Conservation (phyloP, 1,140 invertebrate species). For the Glossosoma conforme region DNA sequence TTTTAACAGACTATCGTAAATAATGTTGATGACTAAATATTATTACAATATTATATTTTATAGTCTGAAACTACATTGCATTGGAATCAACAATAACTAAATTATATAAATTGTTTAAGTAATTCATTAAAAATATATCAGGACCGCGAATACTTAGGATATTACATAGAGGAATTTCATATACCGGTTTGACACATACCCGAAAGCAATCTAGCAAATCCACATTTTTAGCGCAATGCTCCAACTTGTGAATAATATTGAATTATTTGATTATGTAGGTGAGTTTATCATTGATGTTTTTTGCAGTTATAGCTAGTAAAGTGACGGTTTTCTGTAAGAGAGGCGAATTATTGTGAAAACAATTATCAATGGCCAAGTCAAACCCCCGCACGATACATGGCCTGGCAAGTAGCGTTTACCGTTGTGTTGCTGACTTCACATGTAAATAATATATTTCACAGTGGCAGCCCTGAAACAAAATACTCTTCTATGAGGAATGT, state of each 20-base stretch:
- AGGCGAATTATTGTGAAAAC: background rate
- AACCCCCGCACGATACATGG: conserved; percentile 1
- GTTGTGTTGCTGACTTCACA: conserved; percentile 22
- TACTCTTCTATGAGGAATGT: too few relatives aligned
- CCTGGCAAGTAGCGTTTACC: conserved; percentile 17
- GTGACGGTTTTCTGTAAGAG: background rate
- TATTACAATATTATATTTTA: background rate
- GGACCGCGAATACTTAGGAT: too few relatives aligned
- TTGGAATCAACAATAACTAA: background rate
- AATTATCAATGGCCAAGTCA: conserved; percentile 14
- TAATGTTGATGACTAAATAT: background rate
- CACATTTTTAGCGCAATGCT: background rate
- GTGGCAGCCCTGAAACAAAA: too few relatives aligned
- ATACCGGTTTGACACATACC: conserved; percentile 26
- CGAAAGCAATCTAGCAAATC: conserved; percentile 8
- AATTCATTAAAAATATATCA: background rate
- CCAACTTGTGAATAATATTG: too few relatives aligned
- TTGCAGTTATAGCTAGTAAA: background rate
- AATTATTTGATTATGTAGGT: background rate
- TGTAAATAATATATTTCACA: conserved; percentile 21
- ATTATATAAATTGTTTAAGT: background rate
- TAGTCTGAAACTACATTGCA: background rate
- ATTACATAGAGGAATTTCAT: conserved; percentile 10
- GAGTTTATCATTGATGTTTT: background rate
- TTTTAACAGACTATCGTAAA: too few relatives aligned